Evolutionary conservation across 1,140 invertebrate genomes (phyloP), one percentile per base, ranked within the genome.

Genomic region (Drosophila parabipectinata): DNA sequence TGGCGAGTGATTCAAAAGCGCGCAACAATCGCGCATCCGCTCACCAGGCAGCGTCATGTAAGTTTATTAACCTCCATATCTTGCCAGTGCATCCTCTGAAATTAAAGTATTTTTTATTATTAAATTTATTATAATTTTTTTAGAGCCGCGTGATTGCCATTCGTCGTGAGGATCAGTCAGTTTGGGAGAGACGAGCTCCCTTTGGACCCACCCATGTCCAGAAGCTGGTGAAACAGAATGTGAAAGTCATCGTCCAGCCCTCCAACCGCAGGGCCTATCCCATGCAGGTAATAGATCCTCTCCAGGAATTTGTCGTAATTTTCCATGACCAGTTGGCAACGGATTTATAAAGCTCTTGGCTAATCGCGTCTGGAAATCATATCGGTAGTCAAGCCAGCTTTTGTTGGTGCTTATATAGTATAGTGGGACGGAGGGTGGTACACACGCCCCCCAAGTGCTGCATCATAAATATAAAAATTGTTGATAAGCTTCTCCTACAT

Each of bases 231-330:
- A 94, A 96, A 76, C 93, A 95, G 63, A 98, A 98, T 3, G 95
- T 98, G 9, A 98, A 97, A 92, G 98, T 99, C 18, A 96, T 99
- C 10, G 98, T 99, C 0, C 99, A 99, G 90, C 99, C 99, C 0
- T 99, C 98, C 30, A 99, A 99, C 92, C 93, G 99, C 77, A 93
- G 99, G 48, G 98, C 99, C 1, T 99, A 99, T 93, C 98, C 98
- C 3, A 98, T 99, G 94, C 97, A 98, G 94, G 96, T 94, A 56
- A 93, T 8, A 15, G 4, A n/a, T n/a, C 28, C 1, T 8, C 1
- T 7, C 14, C 3, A 9, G 4, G 6, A n/a, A 28, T 30, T 24
- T 8, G 24, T 2, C 28, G 68, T 56, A 51, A 51, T 32, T 72
- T 62, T 73, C 68, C 71, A 73, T n/a, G 44, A 18, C 15, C 39